Evolutionary conservation across 2,888 invertebrate genomes (phyloP), one percentile per base, ranked within the genome.

Genomic region (Copidosoma aretas): DNA sequence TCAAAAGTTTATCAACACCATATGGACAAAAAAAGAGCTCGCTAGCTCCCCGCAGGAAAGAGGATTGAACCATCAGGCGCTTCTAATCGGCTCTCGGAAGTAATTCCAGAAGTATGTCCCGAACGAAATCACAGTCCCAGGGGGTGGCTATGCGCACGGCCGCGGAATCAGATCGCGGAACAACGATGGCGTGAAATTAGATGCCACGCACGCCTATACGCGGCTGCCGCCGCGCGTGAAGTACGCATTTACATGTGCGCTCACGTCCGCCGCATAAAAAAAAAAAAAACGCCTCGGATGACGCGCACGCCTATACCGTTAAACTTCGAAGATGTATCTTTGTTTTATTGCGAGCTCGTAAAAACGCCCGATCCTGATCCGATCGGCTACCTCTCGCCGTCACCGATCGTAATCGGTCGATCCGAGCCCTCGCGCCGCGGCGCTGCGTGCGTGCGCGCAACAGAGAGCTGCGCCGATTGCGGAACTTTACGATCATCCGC

Each of bases 371-470:
- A 78, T 78, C 77, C 76, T 76, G 76, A 79, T 77, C 77, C 74
- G 77, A 78, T 78, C 75, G 74, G 75, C 74, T 75, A 74, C 72
- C 73, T 8, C 8, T 41, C 41, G n/a, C n/a, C n/a, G n/a, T n/a
- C n/a, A 71, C 75, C 76, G 79, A 78, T 79, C 76, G 76, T 78
- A 79, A 79, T 79, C 78, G 77, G 73, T 78, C 77, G 77, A 78
- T 79, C 75, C 75, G 76, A 78, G 76, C 43, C 17, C 77, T 76
- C 73, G 10, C 17, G 12, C 43, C 43, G 43, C 74, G 73, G 68
- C n/a, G 39, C 25, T n/a, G 49, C 41, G 24, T 24, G 51, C 41
- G 12, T 71, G 61, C 70, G 68, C 68, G 64, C 67, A 64, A 63
- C 17, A 41, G 43, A 25, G 43, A n/a, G 39, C 32, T 68, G 67